phyloP scores from a whole-genome alignment of 2,888 invertebrate genomes.

The Carcina quercana region DNA sequence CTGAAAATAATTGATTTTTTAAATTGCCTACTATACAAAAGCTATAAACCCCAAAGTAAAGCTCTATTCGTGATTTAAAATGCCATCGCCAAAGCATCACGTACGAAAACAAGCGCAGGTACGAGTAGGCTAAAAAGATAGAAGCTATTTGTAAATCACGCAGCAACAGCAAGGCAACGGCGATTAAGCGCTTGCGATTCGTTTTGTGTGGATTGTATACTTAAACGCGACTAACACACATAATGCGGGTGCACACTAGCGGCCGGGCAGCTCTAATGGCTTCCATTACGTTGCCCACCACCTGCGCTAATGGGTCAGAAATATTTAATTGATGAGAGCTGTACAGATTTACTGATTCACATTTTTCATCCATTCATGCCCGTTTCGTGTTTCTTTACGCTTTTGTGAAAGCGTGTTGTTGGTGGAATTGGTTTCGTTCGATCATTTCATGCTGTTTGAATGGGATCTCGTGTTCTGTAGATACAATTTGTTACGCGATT shows the following conservation, averaged over 20 bases:
- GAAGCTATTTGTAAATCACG: no score
- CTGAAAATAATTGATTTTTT: no score
- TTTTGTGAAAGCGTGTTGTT: constrained; percentile 9
- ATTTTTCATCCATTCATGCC: constrained; percentile 51
- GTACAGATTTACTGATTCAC: constrained; percentile 47
- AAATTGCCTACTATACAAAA: no score
- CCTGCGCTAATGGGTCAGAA: constrained; percentile 67
- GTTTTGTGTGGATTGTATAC: constrained; percentile 25
- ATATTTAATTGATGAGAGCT: constrained; percentile 66
- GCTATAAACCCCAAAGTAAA: no score
- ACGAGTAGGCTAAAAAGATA: no score
- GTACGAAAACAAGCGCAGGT: no score
- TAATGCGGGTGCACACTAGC: constrained; percentile 34
- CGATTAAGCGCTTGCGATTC: constrained; percentile 24
- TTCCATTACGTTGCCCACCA: constrained; percentile 64
- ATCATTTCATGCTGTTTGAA: background rate
- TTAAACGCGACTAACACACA: constrained; percentile 38
- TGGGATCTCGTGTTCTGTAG: background rate
- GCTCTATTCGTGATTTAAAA: no score
- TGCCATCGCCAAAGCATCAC: no score
- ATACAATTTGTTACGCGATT: no score
- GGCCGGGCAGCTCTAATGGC: constrained; percentile 51
- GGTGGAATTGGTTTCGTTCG: background rate
- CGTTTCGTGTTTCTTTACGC: constrained; percentile 25
- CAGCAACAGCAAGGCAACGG: no score